Evolutionary conservation across 1,140 invertebrate genomes (phyloP), one percentile per base, ranked within the genome.

Genomic region (Babylonia areolata): DNA sequence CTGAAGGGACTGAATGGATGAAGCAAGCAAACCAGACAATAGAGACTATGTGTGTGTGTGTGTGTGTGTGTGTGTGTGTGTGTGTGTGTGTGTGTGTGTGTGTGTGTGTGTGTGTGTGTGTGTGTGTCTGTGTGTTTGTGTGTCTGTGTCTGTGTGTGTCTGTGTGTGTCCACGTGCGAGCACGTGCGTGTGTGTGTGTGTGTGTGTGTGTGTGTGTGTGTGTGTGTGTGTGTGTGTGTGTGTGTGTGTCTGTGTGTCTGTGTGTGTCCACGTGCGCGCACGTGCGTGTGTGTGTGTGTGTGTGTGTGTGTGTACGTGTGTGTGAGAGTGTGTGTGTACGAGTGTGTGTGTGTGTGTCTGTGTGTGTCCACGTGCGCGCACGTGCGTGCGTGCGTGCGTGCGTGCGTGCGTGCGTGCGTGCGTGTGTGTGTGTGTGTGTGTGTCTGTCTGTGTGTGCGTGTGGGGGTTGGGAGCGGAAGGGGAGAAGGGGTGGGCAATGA

Each of bases 201-300:
- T 64, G 58, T 64, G 20, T 64, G 58, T 31, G 58, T 64, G 58
- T 64, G 58, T 64, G 17, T 20, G 58, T 64, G 58, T 64, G 58
- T 64, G 58, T 64, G 58, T 64, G 58, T 64, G 58, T 69, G 58
- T 69, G 58, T 69, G 58, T 69, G 58, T 69, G 58, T 69, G 58
- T 69, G 58, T 69, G 58, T 69, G 58, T 64, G 58, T 23, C 6
- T 64, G 58, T 64, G 58, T 64, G 58, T 11, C 6, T 64, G 58
- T 64, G 58, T 64, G 23, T 64, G 58, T 64, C 6, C 23, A 23
- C 23, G 58, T 64, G 58, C 23, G 58, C 23, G 58, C 23, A 23
- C 23, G 58, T 64, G 58, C 23, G 58, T 46, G 42, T 46, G 42
- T 46, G 42, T 46, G 42, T 31, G 58, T 64, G 58, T 64, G 58